Evolutionary conservation across 2,888 invertebrate species (phyloP).

Genomic region (Hyalella azteca): DNA sequence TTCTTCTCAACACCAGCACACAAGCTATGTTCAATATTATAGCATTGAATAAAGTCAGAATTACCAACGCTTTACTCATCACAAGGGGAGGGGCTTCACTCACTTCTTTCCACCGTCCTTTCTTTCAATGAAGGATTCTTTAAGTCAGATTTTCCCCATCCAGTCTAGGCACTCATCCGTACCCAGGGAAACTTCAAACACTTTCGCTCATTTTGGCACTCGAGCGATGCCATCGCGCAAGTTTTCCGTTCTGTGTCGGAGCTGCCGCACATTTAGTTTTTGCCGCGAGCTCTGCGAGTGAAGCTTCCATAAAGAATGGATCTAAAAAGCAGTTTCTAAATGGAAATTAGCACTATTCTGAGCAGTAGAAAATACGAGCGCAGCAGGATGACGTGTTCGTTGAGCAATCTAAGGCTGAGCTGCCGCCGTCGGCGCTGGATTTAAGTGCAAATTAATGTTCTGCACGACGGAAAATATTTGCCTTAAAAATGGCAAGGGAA

Average conservation of each 20-base stretch:
- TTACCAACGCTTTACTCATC: no score
- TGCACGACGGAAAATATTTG: no score
- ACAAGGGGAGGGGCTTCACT: no score
- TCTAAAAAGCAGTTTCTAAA: slow-evolving; percentile 6
- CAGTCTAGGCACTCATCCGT: slow-evolving; percentile 2
- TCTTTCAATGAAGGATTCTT: not conserved
- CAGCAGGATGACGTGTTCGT: not conserved
- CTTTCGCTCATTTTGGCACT: slow-evolving; percentile 21
- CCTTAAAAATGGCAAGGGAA: no score
- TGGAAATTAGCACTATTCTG: slow-evolving; percentile 4
- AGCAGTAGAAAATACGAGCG: not conserved
- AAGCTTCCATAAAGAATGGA: slow-evolving; percentile 4
- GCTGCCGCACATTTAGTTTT: slow-evolving; percentile 5
- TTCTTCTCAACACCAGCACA: no score
- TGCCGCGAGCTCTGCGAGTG: slow-evolving; percentile 11
- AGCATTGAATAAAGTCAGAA: no score
- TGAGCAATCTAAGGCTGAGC: not conserved
- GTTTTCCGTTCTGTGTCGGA: not conserved
- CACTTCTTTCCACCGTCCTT: no score
- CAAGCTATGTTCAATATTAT: no score
- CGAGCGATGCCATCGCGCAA: not conserved
- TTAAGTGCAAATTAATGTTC: not conserved
- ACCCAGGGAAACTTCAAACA: slow-evolving; percentile 2
- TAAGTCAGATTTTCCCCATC: not conserved
- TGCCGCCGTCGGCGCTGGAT: not conserved